Evolutionary conservation across 1,140 invertebrate species (phyloP), one percentile per base, ranked within the genome.

Genomic region (Himalopsyche phryganea): DNA sequence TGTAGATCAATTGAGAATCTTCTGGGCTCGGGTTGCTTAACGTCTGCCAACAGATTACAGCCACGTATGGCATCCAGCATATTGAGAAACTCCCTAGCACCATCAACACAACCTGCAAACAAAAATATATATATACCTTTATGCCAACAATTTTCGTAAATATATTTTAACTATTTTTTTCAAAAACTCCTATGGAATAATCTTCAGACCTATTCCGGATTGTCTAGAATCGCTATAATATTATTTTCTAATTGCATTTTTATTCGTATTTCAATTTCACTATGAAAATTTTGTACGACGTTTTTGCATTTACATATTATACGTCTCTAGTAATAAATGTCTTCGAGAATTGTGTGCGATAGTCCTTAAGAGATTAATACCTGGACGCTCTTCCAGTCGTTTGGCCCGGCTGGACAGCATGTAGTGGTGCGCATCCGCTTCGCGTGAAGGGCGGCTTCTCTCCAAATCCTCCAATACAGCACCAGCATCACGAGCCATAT

Each of bases 61-160:
- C 77, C 44, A 89, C 82, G 69, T 87, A 89, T 3, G 87, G 87
- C 63, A 89, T 78, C 87, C 87, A 89, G 66, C 85, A 88, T 23
- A 89, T 70, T 0, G 86, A 85, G 62, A 89, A 90, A 48, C 85
- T 86, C 9, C 86, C 86, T 60, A 89, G 74, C 7, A 89, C 85
- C 35, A 87, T 75, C 6, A 89, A 69, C 42, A 89, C 85, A 14
- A 89, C 84, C 86, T 87, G 79, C n/a, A 13, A 80, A 80, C 51
- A 36, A 47, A 23, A 19, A 41, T 5, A 42, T 42, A 20, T 44
- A 28, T 45, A 15, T 7, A 35, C 6, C n/a, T 35, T 6, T n/a
- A 35, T n/a, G n/a, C 33, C n/a, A 7, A 6, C 33, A 7, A 35
- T 35, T 35, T 35, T 35, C 6, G 6, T 35, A 7, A 35, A 7